phyloP scores from a whole-genome alignment of 2,888 invertebrate genomes.

The Halocaridina rubra region DNA sequence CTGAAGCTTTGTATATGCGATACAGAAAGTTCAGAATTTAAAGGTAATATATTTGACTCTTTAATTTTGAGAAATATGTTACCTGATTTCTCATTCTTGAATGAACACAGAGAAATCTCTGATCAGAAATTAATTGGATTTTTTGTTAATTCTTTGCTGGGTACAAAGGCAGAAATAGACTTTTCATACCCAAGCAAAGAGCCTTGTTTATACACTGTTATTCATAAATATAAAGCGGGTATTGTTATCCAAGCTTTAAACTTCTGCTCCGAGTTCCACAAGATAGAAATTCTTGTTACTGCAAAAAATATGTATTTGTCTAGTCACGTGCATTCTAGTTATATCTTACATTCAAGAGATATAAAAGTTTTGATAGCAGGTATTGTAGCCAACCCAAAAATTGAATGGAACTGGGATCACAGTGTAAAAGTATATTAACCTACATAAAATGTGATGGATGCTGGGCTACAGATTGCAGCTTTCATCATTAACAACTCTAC shows the following conservation, averaged over 20 bases:
- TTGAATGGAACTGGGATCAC: slow-evolving; percentile 41
- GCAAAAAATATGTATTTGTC: slow-evolving; percentile 42
- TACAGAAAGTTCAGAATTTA: neutral
- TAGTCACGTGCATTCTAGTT: neutral
- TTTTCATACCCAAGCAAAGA: slow-evolving; percentile 16
- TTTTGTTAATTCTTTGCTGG: slow-evolving; percentile 9
- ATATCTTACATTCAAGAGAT: slow-evolving; percentile 22
- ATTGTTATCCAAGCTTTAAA: slow-evolving; percentile 38
- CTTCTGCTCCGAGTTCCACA: slow-evolving; percentile 30
- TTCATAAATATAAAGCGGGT: slow-evolving; percentile 36
- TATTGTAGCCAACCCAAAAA: slow-evolving; percentile 31
- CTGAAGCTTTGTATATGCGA: slow-evolving; percentile 47
- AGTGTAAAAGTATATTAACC: slow-evolving; percentile 18
- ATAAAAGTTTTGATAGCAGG: slow-evolving; percentile 36
- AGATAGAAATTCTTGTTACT: slow-evolving; percentile 28
- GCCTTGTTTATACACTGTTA: slow-evolving; percentile 48
- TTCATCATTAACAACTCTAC: too few species aligned
- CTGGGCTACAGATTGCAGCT: too few species aligned
- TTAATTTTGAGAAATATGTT: slow-evolving; percentile 27
- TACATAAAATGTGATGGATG: too few species aligned
- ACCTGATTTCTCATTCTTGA: slow-evolving; percentile 28
- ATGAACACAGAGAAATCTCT: neutral
- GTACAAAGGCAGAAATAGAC: slow-evolving; percentile 31
- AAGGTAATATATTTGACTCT: slow-evolving; percentile 18
- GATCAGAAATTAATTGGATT: slow-evolving; percentile 7